Percentiles rank a stretch among this genome's conserved stretches.
These are phyloP conservation scores for Cheirogaleus medius DNA, from an alignment of 2,113 vertebrate species.

Conservation along the genomic window DNA sequence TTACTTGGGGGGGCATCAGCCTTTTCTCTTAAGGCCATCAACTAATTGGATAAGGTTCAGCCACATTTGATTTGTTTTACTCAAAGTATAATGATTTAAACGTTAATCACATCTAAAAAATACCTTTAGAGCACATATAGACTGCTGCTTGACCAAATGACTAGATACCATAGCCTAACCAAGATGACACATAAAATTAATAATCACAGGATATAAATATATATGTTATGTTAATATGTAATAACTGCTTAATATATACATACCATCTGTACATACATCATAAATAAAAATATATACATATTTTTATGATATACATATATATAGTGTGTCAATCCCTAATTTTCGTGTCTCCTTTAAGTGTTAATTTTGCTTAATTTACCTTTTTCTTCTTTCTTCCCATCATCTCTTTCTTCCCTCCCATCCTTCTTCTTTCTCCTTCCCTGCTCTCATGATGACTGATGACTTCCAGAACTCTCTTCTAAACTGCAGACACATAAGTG, in stretches of 20 bases:
- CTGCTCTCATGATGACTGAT: background rate
- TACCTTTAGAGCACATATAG: background rate
- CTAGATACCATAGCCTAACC: background rate
- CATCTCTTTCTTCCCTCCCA: background rate
- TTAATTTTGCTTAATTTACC: background rate
- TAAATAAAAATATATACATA: too few species aligned
- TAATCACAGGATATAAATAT: background rate
- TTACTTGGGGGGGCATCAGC: background rate
- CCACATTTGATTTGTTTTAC: background rate
- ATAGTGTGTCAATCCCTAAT: background rate
- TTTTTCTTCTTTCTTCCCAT: background rate
- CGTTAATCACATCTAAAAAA: background rate
- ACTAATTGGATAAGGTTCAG: background rate
- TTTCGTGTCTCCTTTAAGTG: background rate
- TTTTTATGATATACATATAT: background rate
- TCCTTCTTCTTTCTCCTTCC: background rate
- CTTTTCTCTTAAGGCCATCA: background rate
- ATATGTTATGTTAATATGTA: background rate
- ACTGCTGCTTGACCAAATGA: background rate
- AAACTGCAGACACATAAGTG: background rate
- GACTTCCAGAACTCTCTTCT: background rate
- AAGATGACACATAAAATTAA: background rate
- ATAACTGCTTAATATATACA: background rate
- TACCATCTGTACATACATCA: too few species aligned
- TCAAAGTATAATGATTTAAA: background rate